A percentile compares a stretch with the other conserved stretches of the same genome.
Conservation (phyloP, 2,797 vertebrate genomes). For the Myioborus melanocephalus region DNA sequence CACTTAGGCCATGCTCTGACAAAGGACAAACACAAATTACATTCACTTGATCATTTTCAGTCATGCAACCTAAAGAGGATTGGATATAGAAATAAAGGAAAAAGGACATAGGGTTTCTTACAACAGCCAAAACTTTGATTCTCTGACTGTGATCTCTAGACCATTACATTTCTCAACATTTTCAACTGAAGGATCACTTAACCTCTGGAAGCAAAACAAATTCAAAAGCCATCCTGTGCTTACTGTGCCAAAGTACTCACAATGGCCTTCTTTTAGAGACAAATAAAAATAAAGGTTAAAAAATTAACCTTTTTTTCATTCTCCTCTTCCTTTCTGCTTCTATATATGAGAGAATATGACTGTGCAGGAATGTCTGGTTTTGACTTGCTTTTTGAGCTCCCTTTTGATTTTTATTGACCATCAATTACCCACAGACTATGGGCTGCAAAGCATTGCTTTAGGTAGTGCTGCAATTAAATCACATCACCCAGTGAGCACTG, state of each 20-base stretch:
- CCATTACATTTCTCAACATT: background rate
- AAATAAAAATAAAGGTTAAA: background rate
- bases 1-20: background rate
- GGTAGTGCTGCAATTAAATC: conserved; percentile 38
- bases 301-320: background rate
- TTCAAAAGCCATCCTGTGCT: background rate
- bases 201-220: background rate
- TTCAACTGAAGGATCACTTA: background rate
- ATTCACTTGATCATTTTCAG: background rate
- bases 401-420: conserved; percentile 24
- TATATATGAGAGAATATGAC: background rate
- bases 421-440: background rate
- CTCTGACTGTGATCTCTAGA: background rate
- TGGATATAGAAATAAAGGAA: background rate
- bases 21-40: background rate
- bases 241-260: background rate
- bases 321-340: background rate
- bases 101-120: background rate
- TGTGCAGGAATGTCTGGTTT: background rate
- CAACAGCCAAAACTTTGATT: background rate
- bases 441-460: conserved; percentile 12
- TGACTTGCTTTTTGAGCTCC: background rate
- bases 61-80: background rate
- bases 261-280: background rate
- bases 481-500: background rate